phyloP scores from a whole-genome alignment of 2,113 vertebrate genomes.

The Caranx melampygus region DNA sequence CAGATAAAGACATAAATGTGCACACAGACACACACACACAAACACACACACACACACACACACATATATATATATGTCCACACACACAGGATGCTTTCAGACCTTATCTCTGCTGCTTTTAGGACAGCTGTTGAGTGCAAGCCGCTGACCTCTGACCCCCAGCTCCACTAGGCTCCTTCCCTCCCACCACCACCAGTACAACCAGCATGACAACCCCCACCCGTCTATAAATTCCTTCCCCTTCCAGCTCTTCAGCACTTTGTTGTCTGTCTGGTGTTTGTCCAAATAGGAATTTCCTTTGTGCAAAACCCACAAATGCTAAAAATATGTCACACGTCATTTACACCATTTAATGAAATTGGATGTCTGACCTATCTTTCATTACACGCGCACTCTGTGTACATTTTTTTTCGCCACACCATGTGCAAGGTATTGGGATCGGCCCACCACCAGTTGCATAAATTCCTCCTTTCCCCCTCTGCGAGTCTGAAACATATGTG shows the following conservation, averaged over 20 bases:
- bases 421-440: conserved; percentile 28
- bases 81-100: conserved; percentile 88
- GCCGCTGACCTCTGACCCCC: conserved; percentile 88
- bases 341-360: background rate
- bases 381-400: background rate
- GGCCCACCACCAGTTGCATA: conserved; percentile 21
- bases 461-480: conserved; percentile 8
- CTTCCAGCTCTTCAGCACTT: conserved; percentile 70
- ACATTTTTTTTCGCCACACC: conserved; percentile 27
- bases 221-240: conserved; percentile 81
- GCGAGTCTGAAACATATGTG: conserved; percentile 52
- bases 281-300: conserved; percentile 59
- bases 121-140: conserved; percentile 90
- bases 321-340: background rate
- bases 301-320: background rate
- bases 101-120: conserved; percentile 88
- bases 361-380: background rate
- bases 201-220: conserved; percentile 73
- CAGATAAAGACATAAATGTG: background rate
- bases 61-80: conserved; percentile 63
- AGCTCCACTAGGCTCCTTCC: conserved; percentile 66
- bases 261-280: conserved; percentile 70
- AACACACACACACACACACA: conserved; percentile 79
- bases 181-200: conserved; percentile 68
- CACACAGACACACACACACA: conserved; percentile 63